phyloP scores from a whole-genome alignment of 2,113 vertebrate genomes.

The Physeter macrocephalus region DNA sequence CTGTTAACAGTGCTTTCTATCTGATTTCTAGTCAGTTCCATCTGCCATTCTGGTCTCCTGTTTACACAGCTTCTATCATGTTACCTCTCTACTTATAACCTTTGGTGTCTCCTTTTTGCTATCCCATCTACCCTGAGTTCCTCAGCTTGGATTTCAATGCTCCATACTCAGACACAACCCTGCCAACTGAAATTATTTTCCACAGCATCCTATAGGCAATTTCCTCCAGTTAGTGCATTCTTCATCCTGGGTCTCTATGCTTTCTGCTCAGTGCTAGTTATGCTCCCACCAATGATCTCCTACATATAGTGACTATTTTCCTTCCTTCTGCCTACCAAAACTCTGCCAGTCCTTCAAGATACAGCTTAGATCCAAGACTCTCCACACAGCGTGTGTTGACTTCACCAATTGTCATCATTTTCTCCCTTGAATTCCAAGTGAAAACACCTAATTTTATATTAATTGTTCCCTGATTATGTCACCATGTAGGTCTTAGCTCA shows the following conservation, averaged over 20 bases:
- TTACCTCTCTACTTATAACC: neutral
- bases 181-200: neutral
- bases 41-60: neutral
- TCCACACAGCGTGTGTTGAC: neutral
- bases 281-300: neutral
- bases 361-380: neutral
- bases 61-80: neutral
- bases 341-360: neutral
- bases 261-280: neutral
- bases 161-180: neutral
- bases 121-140: neutral
- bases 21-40: neutral
- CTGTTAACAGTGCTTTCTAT: neutral
- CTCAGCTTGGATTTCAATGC: neutral
- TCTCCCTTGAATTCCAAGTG: neutral
- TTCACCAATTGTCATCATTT: neutral
- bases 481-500: neutral
- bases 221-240: neutral
- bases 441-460: neutral
- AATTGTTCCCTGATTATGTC: neutral
- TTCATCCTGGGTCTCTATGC: neutral
- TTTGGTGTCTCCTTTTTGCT: neutral
- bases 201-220: neutral
- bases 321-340: neutral
- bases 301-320: neutral